Base-by-base conservation (phyloP, 2,797 vertebrate species). In the Cryptoprocta ferox region DNA sequence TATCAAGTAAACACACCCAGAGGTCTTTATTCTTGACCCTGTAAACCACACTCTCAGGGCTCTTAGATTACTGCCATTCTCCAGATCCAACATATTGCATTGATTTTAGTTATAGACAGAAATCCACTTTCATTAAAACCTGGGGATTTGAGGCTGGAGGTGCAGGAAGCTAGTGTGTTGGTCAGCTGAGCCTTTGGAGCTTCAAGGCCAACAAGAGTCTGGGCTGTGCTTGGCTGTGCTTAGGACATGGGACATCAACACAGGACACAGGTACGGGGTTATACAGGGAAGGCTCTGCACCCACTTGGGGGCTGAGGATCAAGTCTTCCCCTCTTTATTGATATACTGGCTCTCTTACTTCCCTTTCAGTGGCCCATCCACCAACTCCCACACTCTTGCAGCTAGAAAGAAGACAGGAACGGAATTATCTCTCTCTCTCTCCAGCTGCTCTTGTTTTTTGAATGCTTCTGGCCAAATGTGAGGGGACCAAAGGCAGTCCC, bases 1-100 rank as follows among this genome's bases (percentile, higher is more conserved):
- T n/a, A 70, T 86, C 48, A 88, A 68, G 80, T 73, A 78, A 96
- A 96, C 45, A 85, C 4, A 59, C 24, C 79, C 37, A 5, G 6
- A 95, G 89, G 65, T 85, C 86, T 97, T 97, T 94, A 95, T 96
- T 95, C 86, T 76, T 53, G 45, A 73, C 80, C 84, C 75, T n/a
- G 28, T 24, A 92, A 37, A 37, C 39, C 66, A 70, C 2, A 0
- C 19, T 85, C 66, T 65, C 24, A 70, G 59, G 65, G 45, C 24
- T 81, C 48, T 82, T 21, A 9, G 63, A 59, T 79, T 42, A 61
- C 15, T 24, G 28, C 63, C 56, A 1, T 61, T 61, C 35, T 45
- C 79, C 65, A 85, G 61, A 83, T 78, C 76, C 70, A 81, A 56
- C 0, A 2, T 39, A 32, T 89, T 89, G 94, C 92, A 68, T 14